Base-by-base conservation (phyloP, 2,113 vertebrate genomes). In the Barbus barbus region DNA sequence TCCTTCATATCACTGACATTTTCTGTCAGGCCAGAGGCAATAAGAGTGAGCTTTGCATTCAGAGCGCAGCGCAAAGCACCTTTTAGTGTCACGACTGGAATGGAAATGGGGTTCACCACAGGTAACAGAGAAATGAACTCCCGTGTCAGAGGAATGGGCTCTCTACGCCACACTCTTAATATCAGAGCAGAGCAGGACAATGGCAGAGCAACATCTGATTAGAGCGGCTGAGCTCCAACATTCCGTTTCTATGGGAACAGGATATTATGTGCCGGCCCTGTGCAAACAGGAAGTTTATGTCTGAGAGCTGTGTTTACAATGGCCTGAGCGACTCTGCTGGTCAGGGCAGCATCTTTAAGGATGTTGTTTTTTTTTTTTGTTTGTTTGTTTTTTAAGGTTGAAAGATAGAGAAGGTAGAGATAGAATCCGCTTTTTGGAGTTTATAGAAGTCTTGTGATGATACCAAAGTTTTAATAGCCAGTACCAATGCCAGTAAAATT, bases 241-340 rank as follows among this genome's bases (percentile, higher is more conserved):
- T 83, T 86, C 44, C 2, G 90, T 91, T 89, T 88, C 90, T 88
- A 90, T 90, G 91, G 90, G 82, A 88, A 91, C 88, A 82, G 83
- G 86, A 86, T 86, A 88, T 90, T 87, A 74, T 84, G 69, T 83
- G 76, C 78, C 4, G 33, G 76, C 74, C 73, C 82, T 75, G 74
- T 86, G 83, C 84, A 85, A 90, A 89, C 85, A 88, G 87, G 88
- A 90, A 87, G 91, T 90, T 82, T 87, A 85, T 77, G 76, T 89
- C 83, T 86, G 79, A 75, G 84, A 82, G 71, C 12, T 69, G 60
- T 85, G 79, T 89, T 90, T 90, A 84, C 69, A 51, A 79, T 83
- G 67, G 75, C 56, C 76, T 73, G 67, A 38, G 58, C 26, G 69
- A 65, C 86, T 67, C 81, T 18, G 63, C 9, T 65, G 41, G 44